Evolutionary conservation across 1,140 invertebrate genomes (phyloP).

Genomic region (Agrilus planipennis): DNA sequence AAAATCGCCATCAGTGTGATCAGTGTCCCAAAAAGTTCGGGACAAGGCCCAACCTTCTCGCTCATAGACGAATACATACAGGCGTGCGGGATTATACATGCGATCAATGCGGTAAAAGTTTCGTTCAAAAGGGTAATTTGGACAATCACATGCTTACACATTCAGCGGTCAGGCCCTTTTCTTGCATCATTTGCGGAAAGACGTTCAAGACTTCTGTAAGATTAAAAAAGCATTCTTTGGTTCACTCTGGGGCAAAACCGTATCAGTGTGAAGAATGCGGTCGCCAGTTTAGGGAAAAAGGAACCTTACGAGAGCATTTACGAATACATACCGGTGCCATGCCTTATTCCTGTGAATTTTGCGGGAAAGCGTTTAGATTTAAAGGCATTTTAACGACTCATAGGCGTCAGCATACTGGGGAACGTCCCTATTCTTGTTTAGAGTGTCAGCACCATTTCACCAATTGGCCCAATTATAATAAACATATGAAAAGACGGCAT

Average conservation of each 20-base stretch:
- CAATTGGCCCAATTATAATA: slow-evolving; percentile 66
- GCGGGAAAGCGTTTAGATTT: slow-evolving; percentile 57
- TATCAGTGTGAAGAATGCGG: slow-evolving; percentile 65
- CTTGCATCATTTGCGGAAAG: slow-evolving; percentile 37
- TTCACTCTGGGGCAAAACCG: slow-evolving; percentile 58
- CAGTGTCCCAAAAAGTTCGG: slow-evolving; percentile 41
- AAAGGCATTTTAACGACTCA: slow-evolving; percentile 56
- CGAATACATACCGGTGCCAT: slow-evolving; percentile 75
- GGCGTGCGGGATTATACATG: slow-evolving; percentile 41
- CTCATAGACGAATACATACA: slow-evolving; percentile 45
- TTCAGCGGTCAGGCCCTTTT: slow-evolving; percentile 32
- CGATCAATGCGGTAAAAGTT: slow-evolving; percentile 48
- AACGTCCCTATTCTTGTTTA: slow-evolving; percentile 45
- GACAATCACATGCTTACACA: slow-evolving; percentile 48
- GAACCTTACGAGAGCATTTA: slow-evolving; percentile 47
- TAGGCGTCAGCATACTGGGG: slow-evolving; percentile 49
- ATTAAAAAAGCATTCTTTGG: slow-evolving; percentile 32
- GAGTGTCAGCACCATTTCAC: slow-evolving; percentile 57
- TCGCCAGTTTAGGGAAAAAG: slow-evolving; percentile 52
- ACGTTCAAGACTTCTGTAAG: slow-evolving; percentile 40
- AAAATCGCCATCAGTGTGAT: slow-evolving; percentile 43
- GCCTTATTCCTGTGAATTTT: slow-evolving; percentile 62
- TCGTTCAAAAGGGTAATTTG: slow-evolving; percentile 47
- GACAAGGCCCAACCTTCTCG: slow-evolving; percentile 45
- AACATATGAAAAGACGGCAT: slow-evolving; percentile 61